Conservation (phyloP, 1,140 invertebrate species). For the Physella acuta region DNA sequence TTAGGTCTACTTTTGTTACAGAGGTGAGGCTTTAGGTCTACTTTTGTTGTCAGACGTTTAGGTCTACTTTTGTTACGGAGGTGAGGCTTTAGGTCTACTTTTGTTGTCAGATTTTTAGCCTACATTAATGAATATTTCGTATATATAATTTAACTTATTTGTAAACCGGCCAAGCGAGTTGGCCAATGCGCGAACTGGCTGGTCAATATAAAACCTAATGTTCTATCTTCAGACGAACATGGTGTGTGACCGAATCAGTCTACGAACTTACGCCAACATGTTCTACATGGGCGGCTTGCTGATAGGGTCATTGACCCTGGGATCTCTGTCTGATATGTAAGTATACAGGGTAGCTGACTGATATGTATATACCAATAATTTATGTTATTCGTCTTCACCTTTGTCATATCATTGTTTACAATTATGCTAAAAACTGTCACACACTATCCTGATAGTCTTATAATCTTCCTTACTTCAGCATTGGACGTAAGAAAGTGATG, state of each 20-base stretch:
- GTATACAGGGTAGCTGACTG: slow-evolving; percentile 2
- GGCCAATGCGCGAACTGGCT: no score
- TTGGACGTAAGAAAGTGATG: slow-evolving; percentile 22
- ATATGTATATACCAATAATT: not conserved
- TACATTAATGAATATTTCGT: no score
- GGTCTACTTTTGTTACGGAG: no score
- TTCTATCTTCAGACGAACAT: slow-evolving; percentile 69
- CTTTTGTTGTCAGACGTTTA: no score
- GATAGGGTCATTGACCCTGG: slow-evolving; percentile 75
- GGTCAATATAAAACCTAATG: no score
- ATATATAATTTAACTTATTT: no score
- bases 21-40: no score
- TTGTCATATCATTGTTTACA: not conserved
- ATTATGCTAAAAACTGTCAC: not conserved
- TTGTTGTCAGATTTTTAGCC: no score
- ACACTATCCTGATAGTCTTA: not conserved
- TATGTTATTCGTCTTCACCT: not conserved
- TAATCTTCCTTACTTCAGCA: not conserved
- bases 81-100: no score
- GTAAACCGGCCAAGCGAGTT: no score
- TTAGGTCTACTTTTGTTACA: no score
- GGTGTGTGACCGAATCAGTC: slow-evolving; percentile 71
- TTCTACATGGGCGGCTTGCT: slow-evolving; percentile 80
- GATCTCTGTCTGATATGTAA: slow-evolving; percentile 77
- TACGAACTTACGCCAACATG: slow-evolving; percentile 72